phyloP scores from a whole-genome alignment of 1,140 invertebrate genomes.

The Schlechtendalia chinensis region DNA sequence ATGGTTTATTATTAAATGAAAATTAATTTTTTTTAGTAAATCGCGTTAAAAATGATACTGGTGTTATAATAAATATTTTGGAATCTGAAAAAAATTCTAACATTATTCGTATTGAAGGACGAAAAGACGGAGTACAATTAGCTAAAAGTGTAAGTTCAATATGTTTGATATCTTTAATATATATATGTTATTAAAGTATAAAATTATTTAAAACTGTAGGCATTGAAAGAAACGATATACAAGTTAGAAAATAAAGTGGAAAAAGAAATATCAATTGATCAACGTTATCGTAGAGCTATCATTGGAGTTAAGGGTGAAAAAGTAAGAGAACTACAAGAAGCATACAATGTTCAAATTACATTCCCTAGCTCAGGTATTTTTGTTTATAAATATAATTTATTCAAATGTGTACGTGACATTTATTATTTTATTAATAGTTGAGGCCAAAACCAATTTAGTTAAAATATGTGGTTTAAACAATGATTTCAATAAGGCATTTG shows the following conservation, averaged over 20 bases:
- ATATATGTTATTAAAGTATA: background rate
- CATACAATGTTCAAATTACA: constrained; percentile 90
- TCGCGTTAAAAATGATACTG: constrained; percentile 86
- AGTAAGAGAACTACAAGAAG: constrained; percentile 88
- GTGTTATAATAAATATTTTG: constrained; percentile 86
- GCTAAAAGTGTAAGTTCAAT: constrained; percentile 64
- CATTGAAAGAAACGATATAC: constrained; percentile 60
- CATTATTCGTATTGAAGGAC: constrained; percentile 90
- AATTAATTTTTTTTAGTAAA: constrained; percentile 72
- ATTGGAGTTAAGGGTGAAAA: constrained; percentile 94
- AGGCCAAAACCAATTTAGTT: constrained; percentile 87
- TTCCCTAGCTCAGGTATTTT: constrained; percentile 77
- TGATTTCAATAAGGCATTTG: constrained; percentile 92
- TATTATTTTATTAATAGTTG: constrained; percentile 53
- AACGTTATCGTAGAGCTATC: constrained; percentile 87
- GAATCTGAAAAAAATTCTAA: constrained; percentile 69
- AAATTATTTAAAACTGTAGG: constrained; percentile 10
- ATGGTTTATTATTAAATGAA: background rate
- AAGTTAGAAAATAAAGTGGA: constrained; percentile 95
- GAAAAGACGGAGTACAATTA: constrained; percentile 76
- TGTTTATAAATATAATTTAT: too few species aligned
- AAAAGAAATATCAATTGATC: constrained; percentile 92
- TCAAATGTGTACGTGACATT: too few species aligned
- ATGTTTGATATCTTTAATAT: too few species aligned
- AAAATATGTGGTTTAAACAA: constrained; percentile 91